Evolutionary conservation across 2,113 vertebrate species (phyloP).

Genomic region (Silurus glanis): DNA sequence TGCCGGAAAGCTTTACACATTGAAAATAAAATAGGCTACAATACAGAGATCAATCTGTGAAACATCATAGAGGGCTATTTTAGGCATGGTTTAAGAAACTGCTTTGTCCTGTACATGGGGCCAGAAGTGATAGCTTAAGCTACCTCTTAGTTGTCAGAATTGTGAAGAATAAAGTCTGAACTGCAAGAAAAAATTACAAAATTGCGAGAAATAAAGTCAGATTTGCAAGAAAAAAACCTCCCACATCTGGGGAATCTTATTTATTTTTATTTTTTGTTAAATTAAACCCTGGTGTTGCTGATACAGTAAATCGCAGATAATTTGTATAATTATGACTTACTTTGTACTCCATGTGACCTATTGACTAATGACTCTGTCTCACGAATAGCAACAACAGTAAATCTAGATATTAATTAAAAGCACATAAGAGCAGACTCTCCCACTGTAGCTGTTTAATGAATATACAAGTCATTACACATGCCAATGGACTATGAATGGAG

Average conservation of each 20-base stretch:
- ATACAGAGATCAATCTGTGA: too few species aligned
- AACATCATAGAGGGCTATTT: too few species aligned
- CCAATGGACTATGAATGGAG: neutral
- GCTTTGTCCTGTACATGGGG: too few species aligned
- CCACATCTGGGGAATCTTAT: neutral
- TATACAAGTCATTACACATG: neutral
- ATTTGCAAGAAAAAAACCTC: neutral
- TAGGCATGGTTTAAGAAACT: too few species aligned
- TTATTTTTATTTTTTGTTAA: neutral
- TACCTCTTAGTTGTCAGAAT: too few species aligned
- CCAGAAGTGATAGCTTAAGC: too few species aligned
- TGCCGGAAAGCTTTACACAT: too few species aligned
- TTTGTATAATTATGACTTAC: neutral
- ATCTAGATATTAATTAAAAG: constrained; percentile 8
- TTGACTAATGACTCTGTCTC: neutral
- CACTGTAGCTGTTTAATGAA: constrained; percentile 11
- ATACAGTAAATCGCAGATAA: neutral
- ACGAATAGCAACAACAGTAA: neutral
- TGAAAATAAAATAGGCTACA: too few species aligned
- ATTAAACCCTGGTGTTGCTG: neutral
- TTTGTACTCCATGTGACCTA: neutral
- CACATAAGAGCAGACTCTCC: neutral
- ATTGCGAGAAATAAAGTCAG: too few species aligned
- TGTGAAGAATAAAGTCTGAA: too few species aligned
- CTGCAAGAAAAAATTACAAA: too few species aligned